Base-by-base conservation (phyloP, 2,113 vertebrate genomes). In the Saguinus imperator region DNA sequence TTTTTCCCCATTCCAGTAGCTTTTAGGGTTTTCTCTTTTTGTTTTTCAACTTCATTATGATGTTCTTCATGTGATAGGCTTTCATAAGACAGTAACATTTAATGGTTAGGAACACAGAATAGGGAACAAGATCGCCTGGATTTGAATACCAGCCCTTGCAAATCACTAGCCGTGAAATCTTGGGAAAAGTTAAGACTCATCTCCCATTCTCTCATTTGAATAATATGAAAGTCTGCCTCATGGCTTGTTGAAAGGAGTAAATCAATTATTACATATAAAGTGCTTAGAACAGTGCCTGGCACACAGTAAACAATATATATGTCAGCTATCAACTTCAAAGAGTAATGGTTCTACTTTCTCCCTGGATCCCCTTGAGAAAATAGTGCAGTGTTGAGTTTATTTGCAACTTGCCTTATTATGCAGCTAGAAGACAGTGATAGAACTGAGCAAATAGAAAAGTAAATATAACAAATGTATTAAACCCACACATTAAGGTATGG, bases 381-480 rank as follows among this genome's bases (percentile, higher is more conserved):
- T 0, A 12, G 25, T 4, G 72, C 17, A 43, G 9, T 1, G 5
- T 8, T 25, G 10, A 68, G 14, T 43, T 25, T 17, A 57, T 20
- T 25, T 43, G 32, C 27, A 12, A 21, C 10, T 43, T 48, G 8
- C 3, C 6, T 29, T 20, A n/a, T 29, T 25, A n/a, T 45, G 68
- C 13, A 52, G 40, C 7, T 48, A 52, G 52, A 61, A 83, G 23
- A 58, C 2, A 35, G 16, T 48, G 37, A 57, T 32, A 96, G 89
- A 77, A 75, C 75, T 1, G 57, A 8, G 35, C 17, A 66, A 73
- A 52, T 9, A 17, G 45, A 94, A 85, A 2, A 55, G 55, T 35
- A 91, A 92, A 75, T 23, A 18, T 4, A 95, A n/a, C n/a, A 68
- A 50, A 80, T n/a, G 10, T 25, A 94, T 20, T 66, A 91, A 48